Evolutionary conservation across 2,888 invertebrate genomes (phyloP), one percentile per base, ranked within the genome.

Genomic region (Priocnemis perturbator): DNA sequence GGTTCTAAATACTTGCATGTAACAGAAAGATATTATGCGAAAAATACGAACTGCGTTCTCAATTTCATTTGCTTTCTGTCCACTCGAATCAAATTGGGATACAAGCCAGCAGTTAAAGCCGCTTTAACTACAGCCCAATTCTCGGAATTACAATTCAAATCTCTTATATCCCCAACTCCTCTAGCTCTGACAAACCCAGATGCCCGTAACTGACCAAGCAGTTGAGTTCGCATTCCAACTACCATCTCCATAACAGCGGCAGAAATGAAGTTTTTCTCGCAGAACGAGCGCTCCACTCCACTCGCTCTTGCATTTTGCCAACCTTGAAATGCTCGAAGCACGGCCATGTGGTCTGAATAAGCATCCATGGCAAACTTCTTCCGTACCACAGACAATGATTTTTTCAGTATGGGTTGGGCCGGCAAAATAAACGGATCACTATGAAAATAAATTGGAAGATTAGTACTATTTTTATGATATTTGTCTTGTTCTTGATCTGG

Each of bases 81-180:
- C 0, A 95, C 93, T 20, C 94, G 91, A 19, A 95, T 95, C 53
- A 98, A 89, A 80, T 96, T 96, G 0, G 99, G 98, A 89, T 98
- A 98, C 69, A 96, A 91, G 0, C 98, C 98, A 3, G 96, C 95
- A 26, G 94, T 93, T 44, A 98, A 90, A 1, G 96, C 96, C 0
- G 96, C 95, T 86, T 98, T 98, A 0, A 99, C 94, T 64, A 98
- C 93, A 14, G 96, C 94, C 97, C 97, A 97, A 85, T 95, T 94
- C 81, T 95, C 94, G 0, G 96, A 94, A 90, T 97, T 95, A 0
- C 91, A 88, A 89, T 98, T 98, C 47, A 97, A 91, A 83, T 96
- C 95, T 76, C 94, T 91, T 70, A 96, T 94, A 82, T 94, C 95
- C 3, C 91, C 91, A 0, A 92, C 89, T 1, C 92, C 92, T 60